A percentile compares a stretch with the other conserved stretches of the same genome.
These are phyloP conservation scores for Machaerirhynchus nigripectus DNA, from an alignment of 2,113 vertebrate species.

Conservation along the genomic window DNA sequence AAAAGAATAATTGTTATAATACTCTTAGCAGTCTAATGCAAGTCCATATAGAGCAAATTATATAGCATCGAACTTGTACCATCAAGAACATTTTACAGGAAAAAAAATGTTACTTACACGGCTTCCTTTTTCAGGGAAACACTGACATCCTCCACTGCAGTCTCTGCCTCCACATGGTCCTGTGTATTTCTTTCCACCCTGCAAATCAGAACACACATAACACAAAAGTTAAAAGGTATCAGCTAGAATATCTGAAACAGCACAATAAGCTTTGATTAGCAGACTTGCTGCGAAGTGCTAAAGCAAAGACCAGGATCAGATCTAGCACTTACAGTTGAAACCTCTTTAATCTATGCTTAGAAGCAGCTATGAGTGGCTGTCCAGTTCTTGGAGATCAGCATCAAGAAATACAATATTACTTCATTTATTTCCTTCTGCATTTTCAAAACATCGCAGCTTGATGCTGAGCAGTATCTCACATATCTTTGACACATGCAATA, in stretches of 20 bases:
- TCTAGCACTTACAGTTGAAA: not conserved
- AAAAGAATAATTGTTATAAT: not conserved
- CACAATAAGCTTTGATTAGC: not conserved
- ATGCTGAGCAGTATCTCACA: not conserved
- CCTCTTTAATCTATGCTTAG: not conserved
- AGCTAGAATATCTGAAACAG: not conserved
- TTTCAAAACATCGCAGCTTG: not conserved
- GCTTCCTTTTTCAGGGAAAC: conserved; percentile 94
- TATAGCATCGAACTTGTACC: not conserved
- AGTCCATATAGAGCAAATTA: not conserved
- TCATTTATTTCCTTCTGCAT: not conserved
- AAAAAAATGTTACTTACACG: conserved; percentile 81
- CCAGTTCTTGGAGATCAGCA: not conserved
- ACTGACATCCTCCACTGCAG: conserved; percentile 92
- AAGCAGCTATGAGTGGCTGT: not conserved
- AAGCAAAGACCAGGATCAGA: not conserved
- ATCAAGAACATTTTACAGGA: not conserved
- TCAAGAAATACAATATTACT: conserved; percentile 7
- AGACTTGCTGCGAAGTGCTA: not conserved
- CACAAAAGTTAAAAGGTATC: not conserved
- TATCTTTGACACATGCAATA: conserved; percentile 3
- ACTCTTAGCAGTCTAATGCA: not conserved
- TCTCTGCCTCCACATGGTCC: conserved; percentile 93
- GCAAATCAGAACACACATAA: conserved; percentile 45
- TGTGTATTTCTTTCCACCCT: conserved; percentile 88